Evolutionary conservation across 2,888 invertebrate genomes (phyloP).

Genomic region (Eupithecia centaureata): DNA sequence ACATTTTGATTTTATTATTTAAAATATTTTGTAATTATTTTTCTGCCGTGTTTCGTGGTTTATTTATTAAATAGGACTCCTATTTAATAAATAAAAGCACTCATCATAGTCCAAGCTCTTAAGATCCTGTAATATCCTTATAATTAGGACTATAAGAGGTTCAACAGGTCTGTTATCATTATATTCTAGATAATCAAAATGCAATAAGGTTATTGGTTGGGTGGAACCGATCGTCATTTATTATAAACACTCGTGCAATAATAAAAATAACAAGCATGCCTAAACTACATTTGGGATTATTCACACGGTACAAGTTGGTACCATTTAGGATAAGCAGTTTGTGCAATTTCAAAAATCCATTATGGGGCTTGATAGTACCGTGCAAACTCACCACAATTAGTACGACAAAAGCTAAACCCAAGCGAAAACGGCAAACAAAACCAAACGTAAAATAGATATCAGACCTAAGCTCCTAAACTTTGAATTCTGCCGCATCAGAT

Average conservation of each 20-base stretch:
- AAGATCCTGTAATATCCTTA: not conserved
- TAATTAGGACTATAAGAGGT: not conserved
- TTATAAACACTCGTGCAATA: slow-evolving; percentile 42
- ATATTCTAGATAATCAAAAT: not conserved
- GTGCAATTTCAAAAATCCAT: too few species aligned
- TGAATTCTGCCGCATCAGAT: slow-evolving; percentile 79
- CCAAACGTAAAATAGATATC: slow-evolving; percentile 64
- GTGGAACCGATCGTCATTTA: not conserved
- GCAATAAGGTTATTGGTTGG: not conserved
- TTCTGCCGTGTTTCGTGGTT: too few species aligned
- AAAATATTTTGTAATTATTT: not conserved
- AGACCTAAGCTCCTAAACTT: slow-evolving; percentile 83
- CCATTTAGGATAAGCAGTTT: not conserved
- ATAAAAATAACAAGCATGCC: slow-evolving; percentile 53
- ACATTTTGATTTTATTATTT: not conserved
- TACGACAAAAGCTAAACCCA: slow-evolving; percentile 54
- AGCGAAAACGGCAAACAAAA: slow-evolving; percentile 59
- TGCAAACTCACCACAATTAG: slow-evolving; percentile 49
- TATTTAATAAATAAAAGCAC: not conserved
- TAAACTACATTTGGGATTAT: slow-evolving; percentile 33
- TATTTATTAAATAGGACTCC: too few species aligned
- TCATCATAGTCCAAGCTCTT: not conserved
- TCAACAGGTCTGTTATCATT: not conserved
- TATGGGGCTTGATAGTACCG: not conserved
- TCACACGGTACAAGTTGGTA: slow-evolving; percentile 16